Conservation (phyloP, 2,797 vertebrate genomes). For the Novumbra hubbsi region DNA sequence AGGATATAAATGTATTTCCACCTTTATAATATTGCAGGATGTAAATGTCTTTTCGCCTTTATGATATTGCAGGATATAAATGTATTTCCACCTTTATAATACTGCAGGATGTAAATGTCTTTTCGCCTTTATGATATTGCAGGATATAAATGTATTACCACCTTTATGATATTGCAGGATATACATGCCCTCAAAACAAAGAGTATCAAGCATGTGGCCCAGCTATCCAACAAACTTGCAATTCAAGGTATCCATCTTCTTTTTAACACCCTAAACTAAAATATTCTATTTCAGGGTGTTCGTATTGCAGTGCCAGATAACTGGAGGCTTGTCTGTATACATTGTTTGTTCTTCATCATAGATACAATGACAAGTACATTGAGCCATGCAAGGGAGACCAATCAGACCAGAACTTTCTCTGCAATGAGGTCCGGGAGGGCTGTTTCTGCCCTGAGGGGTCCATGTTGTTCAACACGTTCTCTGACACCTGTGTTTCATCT, state of each 20-base stretch:
- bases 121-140: too few relatives aligned
- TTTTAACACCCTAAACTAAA: not conserved
- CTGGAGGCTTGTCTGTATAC: not conserved
- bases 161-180: conserved; percentile 54
- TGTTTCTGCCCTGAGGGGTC: conserved; percentile 78
- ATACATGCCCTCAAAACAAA: conserved; percentile 67
- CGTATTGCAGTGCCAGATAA: too few relatives aligned
- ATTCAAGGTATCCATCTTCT: conserved; percentile 57
- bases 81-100: too few relatives aligned
- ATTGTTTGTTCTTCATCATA: conserved; percentile 34
- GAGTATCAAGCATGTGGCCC: conserved; percentile 77
- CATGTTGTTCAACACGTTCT: conserved; percentile 62
- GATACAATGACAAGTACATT: conserved; percentile 58
- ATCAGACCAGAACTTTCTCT: not conserved
- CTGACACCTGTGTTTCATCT: conserved; percentile 66
- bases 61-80: too few relatives aligned
- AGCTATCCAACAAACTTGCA: conserved; percentile 65
- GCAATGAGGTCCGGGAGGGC: conserved; percentile 63
- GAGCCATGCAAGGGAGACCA: conserved; percentile 15
- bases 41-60: conserved; percentile 18
- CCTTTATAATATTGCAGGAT: too few relatives aligned
- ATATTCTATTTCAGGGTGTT: not conserved
- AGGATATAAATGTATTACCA: conserved; percentile 10
- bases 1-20: conserved; percentile 19
- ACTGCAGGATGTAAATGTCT: too few relatives aligned